Conservation (phyloP, 1,140 invertebrate genomes). For the Idris sp. region DNA sequence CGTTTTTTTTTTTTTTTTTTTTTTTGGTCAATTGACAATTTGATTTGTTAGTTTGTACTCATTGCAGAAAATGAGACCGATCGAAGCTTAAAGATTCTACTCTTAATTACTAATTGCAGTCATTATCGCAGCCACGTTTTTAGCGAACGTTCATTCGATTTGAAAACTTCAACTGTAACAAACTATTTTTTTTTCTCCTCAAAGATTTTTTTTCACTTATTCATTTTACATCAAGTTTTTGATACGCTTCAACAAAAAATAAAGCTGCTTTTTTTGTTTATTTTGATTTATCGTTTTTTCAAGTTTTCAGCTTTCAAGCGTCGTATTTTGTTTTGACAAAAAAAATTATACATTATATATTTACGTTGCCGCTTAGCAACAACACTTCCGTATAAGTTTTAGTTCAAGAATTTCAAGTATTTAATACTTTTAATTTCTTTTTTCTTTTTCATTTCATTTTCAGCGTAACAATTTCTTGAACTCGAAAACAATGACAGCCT, state of each 20-base stretch:
- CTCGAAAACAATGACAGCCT: constrained; percentile 28
- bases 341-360: constrained; percentile 14
- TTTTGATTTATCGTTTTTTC: constrained; percentile 34
- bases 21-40: constrained; percentile 57
- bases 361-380: constrained; percentile 47
- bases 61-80: constrained; percentile 56
- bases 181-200: constrained; percentile 47
- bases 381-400: constrained; percentile 1
- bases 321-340: constrained; percentile 22
- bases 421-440: constrained; percentile 40
- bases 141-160: constrained; percentile 49
- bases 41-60: constrained; percentile 56
- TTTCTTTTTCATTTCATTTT: background rate
- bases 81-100: constrained; percentile 54
- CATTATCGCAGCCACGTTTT: constrained; percentile 62
- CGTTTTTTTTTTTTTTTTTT: constrained; percentile 55
- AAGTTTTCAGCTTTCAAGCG: constrained; percentile 47
- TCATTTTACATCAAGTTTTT: constrained; percentile 29
- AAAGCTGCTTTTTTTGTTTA: constrained; percentile 31
- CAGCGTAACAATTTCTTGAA: constrained; percentile 24
- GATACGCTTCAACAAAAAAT: constrained; percentile 42
- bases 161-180: constrained; percentile 41
- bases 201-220: constrained; percentile 1
- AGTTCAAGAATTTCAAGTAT: constrained; percentile 50
- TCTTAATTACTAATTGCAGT: constrained; percentile 52